phyloP scores from a whole-genome alignment of 2,797 vertebrate species.

The Gastrophryne carolinensis region DNA sequence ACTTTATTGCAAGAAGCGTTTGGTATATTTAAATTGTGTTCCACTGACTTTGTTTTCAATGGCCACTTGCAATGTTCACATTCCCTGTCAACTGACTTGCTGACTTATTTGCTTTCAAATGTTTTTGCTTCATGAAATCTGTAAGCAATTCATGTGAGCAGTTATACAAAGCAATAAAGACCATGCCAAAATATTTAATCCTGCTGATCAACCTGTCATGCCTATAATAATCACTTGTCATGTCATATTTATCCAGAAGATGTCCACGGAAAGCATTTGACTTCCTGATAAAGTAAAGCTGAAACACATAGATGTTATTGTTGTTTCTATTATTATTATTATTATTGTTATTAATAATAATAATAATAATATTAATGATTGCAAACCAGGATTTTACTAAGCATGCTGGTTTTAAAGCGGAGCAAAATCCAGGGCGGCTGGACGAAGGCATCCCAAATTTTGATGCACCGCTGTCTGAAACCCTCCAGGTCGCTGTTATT shows the following conservation, averaged over 20 bases:
- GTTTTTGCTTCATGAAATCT: constrained; percentile 46
- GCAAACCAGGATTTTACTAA: too few relatives aligned
- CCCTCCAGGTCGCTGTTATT: too few relatives aligned
- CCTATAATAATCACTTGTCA: constrained; percentile 62
- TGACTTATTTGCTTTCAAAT: constrained; percentile 48
- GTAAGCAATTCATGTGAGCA: constrained; percentile 56
- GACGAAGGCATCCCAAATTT: too few relatives aligned
- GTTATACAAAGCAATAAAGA: constrained; percentile 58
- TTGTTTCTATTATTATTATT: background rate
- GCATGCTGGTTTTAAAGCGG: too few relatives aligned
- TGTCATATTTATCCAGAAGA: constrained; percentile 49
- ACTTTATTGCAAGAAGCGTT: too few relatives aligned
- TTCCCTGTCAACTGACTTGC: constrained; percentile 44
- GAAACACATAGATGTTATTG: background rate
- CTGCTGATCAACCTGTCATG: constrained; percentile 56
- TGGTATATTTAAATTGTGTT: background rate
- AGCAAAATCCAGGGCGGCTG: too few relatives aligned
- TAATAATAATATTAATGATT: too few relatives aligned
- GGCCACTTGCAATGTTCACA: constrained; percentile 29
- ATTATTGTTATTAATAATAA: too few relatives aligned
- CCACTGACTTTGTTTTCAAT: constrained; percentile 33
- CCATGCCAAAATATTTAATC: constrained; percentile 55
- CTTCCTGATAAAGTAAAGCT: too few relatives aligned
- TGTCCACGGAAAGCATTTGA: background rate
- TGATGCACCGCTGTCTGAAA: too few relatives aligned